Conservation (phyloP, 2,888 invertebrate species). For the Habroteleia sp. region DNA sequence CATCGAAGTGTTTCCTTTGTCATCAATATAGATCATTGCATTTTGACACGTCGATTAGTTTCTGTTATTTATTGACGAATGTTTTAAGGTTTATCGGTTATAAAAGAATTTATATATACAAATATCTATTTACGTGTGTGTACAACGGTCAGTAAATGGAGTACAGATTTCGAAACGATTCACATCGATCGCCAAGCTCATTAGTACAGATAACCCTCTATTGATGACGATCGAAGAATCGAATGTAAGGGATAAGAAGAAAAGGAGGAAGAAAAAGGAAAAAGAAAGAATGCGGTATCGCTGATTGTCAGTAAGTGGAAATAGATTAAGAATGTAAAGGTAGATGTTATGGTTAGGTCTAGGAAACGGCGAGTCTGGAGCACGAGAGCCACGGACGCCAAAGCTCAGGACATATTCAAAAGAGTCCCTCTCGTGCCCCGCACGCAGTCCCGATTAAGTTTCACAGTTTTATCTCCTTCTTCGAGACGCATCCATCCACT, state of each 20-base stretch:
- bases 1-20: slow-evolving; percentile 32
- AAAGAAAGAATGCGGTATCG: not conserved
- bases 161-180: slow-evolving; percentile 21
- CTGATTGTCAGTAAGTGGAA: slow-evolving; percentile 6
- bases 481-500: slow-evolving; percentile 64
- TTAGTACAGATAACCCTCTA: slow-evolving; percentile 12
- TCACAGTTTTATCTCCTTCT: slow-evolving; percentile 74
- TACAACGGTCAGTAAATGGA: slow-evolving; percentile 47
- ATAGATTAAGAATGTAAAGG: slow-evolving; percentile 38
- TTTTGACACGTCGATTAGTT: slow-evolving; percentile 27
- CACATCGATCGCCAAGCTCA: slow-evolving; percentile 20
- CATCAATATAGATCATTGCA: slow-evolving; percentile 22
- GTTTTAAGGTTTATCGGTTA: slow-evolving; percentile 37
- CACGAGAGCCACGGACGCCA: slow-evolving; percentile 40
- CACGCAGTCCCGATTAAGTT: slow-evolving; percentile 78
- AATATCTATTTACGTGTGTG: slow-evolving; percentile 18
- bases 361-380: slow-evolving; percentile 54
- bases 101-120: slow-evolving; percentile 6
- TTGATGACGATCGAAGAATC: not conserved
- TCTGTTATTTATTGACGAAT: slow-evolving; percentile 43
- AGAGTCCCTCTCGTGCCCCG: slow-evolving; percentile 67
- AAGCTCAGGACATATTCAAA: slow-evolving; percentile 50
- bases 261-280: slow-evolving; percentile 1
- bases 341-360: slow-evolving; percentile 49
- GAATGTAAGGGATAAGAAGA: not conserved